phyloP scores from a whole-genome alignment of 1,140 invertebrate species.

The Rhopalosiphum maidis region DNA sequence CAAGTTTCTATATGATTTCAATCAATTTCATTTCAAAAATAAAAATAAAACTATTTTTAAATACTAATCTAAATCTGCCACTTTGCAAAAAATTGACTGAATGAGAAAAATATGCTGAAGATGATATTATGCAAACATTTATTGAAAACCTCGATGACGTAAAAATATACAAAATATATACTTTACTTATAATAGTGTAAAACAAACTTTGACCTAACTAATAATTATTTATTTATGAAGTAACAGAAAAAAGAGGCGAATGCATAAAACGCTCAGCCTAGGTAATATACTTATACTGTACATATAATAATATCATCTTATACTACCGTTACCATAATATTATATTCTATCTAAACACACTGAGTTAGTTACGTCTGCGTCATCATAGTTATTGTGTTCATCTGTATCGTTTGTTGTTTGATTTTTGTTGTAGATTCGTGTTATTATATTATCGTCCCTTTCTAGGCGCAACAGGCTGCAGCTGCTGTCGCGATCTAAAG shows the following conservation, averaged over 20 bases:
- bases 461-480: background rate
- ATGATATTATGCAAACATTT: background rate
- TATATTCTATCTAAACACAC: background rate
- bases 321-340: background rate
- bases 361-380: background rate
- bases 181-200: background rate
- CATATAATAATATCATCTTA: background rate
- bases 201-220: background rate
- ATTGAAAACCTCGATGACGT: background rate
- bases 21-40: background rate
- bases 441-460: background rate
- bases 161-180: background rate
- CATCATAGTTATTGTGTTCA: background rate
- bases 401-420: background rate
- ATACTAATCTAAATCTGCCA: background rate
- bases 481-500: background rate
- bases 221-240: background rate
- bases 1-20: background rate
- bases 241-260: background rate
- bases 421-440: background rate
- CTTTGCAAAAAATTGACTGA: background rate
- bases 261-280: background rate
- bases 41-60: background rate
- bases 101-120: background rate
- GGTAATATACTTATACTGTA: background rate